Evolutionary conservation across 2,888 invertebrate species (phyloP), one percentile per base, ranked within the genome.

Genomic region (Hirtodrosophila histrioides): DNA sequence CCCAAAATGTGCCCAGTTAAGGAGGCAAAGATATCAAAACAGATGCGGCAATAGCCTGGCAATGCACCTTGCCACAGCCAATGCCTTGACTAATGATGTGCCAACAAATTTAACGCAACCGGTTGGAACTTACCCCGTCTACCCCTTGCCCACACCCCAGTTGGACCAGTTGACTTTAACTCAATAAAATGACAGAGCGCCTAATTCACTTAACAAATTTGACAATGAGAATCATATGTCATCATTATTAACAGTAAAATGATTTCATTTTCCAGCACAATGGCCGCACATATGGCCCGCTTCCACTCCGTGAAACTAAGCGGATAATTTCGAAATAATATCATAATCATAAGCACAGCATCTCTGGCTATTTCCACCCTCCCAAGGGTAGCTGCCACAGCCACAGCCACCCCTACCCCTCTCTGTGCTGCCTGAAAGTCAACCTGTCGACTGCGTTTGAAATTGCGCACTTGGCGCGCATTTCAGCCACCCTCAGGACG

Each of bases 171-270:
- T 64, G 69, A 74, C 69, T 17, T 17, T 17, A 54, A 76, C 69
- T 75, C 78, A 76, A 46, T 71, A 75, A 81, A 89, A 85, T 88
- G 88, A 84, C 75, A 87, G 86, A 87, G 82, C 85, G 83, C 49
- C 79, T 76, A 82, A 89, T 88, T 89, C 90, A 90, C 90, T 90
- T 88, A 88, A 80, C 64, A 85, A 84, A 75, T 82, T 84, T 88
- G 83, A 90, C 91, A 90, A 89, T 88, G 90, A 78, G 89, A 91
- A 91, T 91, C 91, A 91, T 91, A 91, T 91, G 91, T 91, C 91
- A 91, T 91, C 89, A 91, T 91, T 91, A 91, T 91, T 91, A 91
- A 91, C 91, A 91, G 89, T 88, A 76, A 90, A 89, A 91, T 91
- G 91, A 91, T 84, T 91, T 89, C 88, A 89, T 88, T 89, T 86